Percentiles rank a stretch among this genome's conserved stretches.
These are phyloP conservation scores for Pedicia rivosa DNA, from an alignment of 2,888 invertebrate species.

Conservation along the genomic window DNA sequence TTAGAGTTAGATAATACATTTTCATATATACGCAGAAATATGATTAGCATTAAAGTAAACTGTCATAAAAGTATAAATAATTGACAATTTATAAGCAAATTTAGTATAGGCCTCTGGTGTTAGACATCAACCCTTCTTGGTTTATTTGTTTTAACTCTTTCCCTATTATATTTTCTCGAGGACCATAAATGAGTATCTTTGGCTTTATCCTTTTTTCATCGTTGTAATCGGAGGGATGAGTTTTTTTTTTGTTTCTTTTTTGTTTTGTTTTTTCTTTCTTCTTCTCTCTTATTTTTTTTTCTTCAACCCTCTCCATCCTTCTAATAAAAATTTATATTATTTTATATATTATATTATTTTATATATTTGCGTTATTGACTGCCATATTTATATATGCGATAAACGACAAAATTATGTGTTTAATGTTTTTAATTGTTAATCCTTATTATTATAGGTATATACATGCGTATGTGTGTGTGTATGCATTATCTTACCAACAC, in stretches of 20 bases:
- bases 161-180: neutral
- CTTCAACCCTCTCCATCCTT: neutral
- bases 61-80: slow-evolving; percentile 15
- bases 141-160: slow-evolving; percentile 5
- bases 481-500: too few species aligned
- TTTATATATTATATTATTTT: neutral
- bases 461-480: too few species aligned
- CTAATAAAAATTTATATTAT: neutral
- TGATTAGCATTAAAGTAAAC: slow-evolving; percentile 13
- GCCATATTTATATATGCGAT: too few species aligned
- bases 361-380: neutral
- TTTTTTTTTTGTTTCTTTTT: too few species aligned
- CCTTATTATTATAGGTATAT: too few species aligned
- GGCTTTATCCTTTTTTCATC: slow-evolving; percentile 5
- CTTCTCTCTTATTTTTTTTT: too few species aligned
- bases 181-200: slow-evolving; percentile 2
- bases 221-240: slow-evolving; percentile 1
- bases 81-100: slow-evolving; percentile 16
- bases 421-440: too few species aligned
- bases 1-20: slow-evolving; percentile 14
- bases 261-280: too few species aligned
- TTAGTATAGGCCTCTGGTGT: slow-evolving; percentile 12
- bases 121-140: slow-evolving; percentile 7
- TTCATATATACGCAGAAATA: slow-evolving; percentile 10
- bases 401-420: too few species aligned